Evolutionary conservation across 2,113 vertebrate genomes (phyloP).

Genomic region (Origma solitaria): DNA sequence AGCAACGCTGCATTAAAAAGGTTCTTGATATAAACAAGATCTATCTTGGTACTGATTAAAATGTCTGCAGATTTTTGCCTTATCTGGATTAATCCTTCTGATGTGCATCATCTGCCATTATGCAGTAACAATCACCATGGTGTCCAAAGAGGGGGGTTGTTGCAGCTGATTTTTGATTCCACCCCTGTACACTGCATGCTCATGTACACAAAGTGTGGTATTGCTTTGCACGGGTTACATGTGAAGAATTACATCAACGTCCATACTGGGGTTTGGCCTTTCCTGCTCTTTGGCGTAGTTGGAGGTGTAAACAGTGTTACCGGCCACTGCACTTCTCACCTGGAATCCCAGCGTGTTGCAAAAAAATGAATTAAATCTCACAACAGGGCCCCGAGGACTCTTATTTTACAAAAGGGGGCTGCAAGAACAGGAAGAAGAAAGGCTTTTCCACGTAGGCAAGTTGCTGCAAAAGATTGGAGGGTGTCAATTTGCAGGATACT

Average conservation of each 20-base stretch:
- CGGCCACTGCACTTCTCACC: slow-evolving; percentile 5
- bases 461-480: background rate
- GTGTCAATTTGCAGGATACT: background rate
- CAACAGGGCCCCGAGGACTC: slow-evolving; percentile 8
- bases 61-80: slow-evolving; percentile 61
- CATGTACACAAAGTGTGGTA: background rate
- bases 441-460: background rate
- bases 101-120: background rate
- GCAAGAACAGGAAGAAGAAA: background rate
- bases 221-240: background rate
- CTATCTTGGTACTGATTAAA: slow-evolving; percentile 68
- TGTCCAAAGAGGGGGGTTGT: background rate
- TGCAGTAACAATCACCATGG: background rate
- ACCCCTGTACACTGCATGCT: background rate
- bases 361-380: slow-evolving; percentile 54
- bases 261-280: background rate
- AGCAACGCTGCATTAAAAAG: slow-evolving; percentile 68
- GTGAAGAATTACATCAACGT: slow-evolving; percentile 10
- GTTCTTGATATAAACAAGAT: slow-evolving; percentile 70
- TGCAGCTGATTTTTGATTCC: background rate
- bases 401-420: slow-evolving; percentile 7
- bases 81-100: slow-evolving; percentile 37
- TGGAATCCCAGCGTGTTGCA: slow-evolving; percentile 18
- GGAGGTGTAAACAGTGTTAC: slow-evolving; percentile 46
- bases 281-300: background rate